These are phyloP conservation scores for Eulacestoma nigropectus DNA, from an alignment of 2,113 vertebrate genomes.

Conservation along the genomic window DNA sequence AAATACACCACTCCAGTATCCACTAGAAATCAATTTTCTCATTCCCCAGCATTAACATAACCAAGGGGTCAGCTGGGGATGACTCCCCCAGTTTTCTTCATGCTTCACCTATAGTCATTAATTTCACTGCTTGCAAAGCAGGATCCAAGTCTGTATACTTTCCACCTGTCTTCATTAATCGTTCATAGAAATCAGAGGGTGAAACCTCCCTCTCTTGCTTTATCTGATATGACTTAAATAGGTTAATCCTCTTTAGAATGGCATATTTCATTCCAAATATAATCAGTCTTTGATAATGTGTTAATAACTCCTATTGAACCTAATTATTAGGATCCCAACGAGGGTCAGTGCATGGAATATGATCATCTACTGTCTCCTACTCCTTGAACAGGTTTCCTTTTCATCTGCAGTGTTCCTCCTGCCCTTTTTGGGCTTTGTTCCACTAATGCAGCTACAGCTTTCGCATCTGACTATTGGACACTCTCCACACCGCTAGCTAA, in stretches of 20 bases:
- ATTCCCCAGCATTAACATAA: background rate
- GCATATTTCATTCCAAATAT: background rate
- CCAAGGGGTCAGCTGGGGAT: background rate
- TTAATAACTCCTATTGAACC: background rate
- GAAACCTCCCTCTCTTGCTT: background rate
- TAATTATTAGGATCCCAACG: background rate
- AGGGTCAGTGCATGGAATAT: background rate
- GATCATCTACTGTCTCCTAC: background rate
- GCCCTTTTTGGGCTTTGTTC: background rate
- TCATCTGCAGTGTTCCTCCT: no score
- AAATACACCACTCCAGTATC: background rate
- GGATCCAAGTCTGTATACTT: background rate
- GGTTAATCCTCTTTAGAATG: background rate
- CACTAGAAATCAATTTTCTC: background rate
- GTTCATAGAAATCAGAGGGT: background rate
- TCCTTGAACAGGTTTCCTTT: background rate
- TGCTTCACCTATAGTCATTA: background rate
- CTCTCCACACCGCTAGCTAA: background rate
- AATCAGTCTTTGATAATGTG: background rate
- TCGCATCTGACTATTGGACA: background rate
- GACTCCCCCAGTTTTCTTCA: background rate
- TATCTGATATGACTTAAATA: background rate
- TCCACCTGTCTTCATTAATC: background rate
- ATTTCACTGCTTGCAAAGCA: background rate
- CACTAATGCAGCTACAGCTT: background rate